Conservation (phyloP, 1,140 invertebrate species). For the Atta cephalotes region DNA sequence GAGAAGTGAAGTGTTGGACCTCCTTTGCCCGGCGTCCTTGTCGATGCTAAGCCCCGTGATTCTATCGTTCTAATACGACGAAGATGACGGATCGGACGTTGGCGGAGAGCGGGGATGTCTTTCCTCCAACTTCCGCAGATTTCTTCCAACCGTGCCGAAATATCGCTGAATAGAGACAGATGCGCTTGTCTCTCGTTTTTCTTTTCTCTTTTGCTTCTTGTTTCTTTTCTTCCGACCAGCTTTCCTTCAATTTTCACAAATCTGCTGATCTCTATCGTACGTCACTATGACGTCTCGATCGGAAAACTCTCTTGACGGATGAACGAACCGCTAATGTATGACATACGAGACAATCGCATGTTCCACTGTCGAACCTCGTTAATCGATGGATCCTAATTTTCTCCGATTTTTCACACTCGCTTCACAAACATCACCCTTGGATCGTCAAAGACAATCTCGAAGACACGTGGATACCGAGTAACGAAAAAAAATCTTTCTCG, state of each 20-base stretch:
- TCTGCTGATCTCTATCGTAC: slow-evolving; percentile 14
- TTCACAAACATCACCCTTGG: slow-evolving; percentile 17
- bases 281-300: background rate
- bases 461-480: background rate
- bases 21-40: slow-evolving; percentile 75
- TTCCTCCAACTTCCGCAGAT: slow-evolving; percentile 49
- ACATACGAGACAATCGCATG: background rate
- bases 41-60: slow-evolving; percentile 70
- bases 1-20: slow-evolving; percentile 73
- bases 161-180: background rate
- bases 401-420: background rate
- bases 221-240: background rate
- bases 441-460: background rate
- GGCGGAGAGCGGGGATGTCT: background rate
- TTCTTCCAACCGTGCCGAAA: slow-evolving; percentile 11
- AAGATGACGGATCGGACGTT: slow-evolving; percentile 54
- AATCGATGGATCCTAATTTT: background rate
- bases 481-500: background rate
- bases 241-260: background rate
- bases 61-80: slow-evolving; percentile 69
- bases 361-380: background rate
- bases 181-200: background rate
- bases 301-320: background rate
- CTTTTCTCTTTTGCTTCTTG: background rate
- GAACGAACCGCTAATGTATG: background rate